Conservation (phyloP, 2,797 vertebrate species). For the Esox lucius region DNA sequence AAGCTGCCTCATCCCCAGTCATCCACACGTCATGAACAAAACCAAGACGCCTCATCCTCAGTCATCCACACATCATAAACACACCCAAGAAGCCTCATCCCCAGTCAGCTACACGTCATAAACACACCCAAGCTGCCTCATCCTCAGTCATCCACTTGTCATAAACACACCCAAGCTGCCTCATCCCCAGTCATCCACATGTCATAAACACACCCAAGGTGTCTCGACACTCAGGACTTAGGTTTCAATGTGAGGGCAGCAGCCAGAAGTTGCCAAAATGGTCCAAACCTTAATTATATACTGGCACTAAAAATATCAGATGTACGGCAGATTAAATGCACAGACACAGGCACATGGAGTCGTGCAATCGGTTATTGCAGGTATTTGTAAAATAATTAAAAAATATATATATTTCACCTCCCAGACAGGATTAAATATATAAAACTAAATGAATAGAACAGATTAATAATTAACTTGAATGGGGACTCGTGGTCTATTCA, state of each 20-base stretch:
- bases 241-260: conserved; percentile 66
- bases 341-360: no score
- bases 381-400: background rate
- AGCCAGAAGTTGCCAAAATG: conserved; percentile 58
- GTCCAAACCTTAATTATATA: conserved; percentile 71
- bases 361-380: no score
- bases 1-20: no score
- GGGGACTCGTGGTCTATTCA: no score
- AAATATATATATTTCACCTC: no score
- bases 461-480: no score
- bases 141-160: background rate
- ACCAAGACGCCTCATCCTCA: no score
- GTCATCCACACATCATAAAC: no score
- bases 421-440: no score
- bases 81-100: no score
- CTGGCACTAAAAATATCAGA: conserved; percentile 60
- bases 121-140: conserved; percentile 3
- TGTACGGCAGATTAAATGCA: conserved; percentile 52
- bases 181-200: conserved; percentile 19
- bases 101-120: background rate
- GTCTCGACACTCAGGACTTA: conserved; percentile 56
- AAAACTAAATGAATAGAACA: no score
- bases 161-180: conserved; percentile 22
- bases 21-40: no score
- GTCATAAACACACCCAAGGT: conserved; percentile 50